phyloP scores from a whole-genome alignment of 1,140 invertebrate species.

The Drosophila orena region DNA sequence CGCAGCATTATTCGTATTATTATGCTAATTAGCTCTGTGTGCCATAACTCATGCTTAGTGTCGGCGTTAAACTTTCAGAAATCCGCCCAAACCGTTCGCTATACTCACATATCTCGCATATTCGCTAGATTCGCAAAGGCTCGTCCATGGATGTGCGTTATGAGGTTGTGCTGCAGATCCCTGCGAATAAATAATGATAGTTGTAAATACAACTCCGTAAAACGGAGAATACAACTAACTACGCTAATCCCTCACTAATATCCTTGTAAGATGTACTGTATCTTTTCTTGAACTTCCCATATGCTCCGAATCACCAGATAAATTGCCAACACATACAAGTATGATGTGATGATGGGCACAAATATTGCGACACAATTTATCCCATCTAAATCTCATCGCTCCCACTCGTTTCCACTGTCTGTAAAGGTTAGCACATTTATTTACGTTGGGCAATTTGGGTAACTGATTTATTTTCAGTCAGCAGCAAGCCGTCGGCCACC shows the following conservation, averaged over 20 bases:
- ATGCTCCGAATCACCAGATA: slow-evolving; percentile 23
- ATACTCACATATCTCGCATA: slow-evolving; percentile 84
- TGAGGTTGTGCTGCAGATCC: slow-evolving; percentile 80
- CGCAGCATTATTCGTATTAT: slow-evolving; percentile 48
- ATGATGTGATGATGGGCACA: slow-evolving; percentile 9
- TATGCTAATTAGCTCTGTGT: slow-evolving; percentile 60
- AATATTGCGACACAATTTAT: slow-evolving; percentile 43
- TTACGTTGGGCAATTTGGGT: slow-evolving; percentile 71
- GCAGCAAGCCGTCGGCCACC: slow-evolving; percentile 50
- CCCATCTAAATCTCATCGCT: slow-evolving; percentile 24
- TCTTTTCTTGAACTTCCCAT: background rate
- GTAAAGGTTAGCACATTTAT: slow-evolving; percentile 58
- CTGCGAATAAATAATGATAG: slow-evolving; percentile 33
- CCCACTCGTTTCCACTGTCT: slow-evolving; percentile 18
- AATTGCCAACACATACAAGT: slow-evolving; percentile 10
- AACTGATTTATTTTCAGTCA: slow-evolving; percentile 80
- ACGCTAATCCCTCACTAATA: no score
- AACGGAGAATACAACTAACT: no score
- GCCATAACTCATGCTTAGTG: slow-evolving; percentile 58
- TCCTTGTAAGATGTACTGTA: no score
- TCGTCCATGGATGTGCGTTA: slow-evolving; percentile 75
- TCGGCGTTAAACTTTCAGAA: slow-evolving; percentile 25
- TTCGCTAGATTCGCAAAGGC: slow-evolving; percentile 74
- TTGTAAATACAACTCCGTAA: no score
- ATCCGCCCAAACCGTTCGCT: background rate